Conservation (phyloP, 2,113 vertebrate species). For the Formicarius rufipectus region DNA sequence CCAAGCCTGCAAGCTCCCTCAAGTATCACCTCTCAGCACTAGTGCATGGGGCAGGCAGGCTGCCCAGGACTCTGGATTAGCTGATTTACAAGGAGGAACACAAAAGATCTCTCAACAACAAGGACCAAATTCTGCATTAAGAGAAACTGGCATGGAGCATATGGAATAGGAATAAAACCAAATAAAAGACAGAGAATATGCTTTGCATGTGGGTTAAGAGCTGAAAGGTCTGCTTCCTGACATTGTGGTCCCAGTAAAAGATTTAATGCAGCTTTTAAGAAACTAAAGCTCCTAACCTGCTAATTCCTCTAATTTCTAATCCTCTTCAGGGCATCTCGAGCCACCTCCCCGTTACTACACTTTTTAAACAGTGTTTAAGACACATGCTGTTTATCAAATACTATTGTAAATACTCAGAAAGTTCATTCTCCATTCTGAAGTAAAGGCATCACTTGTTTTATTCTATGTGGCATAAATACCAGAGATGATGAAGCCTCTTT, state of each 20-base stretch:
- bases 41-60: background rate
- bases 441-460: background rate
- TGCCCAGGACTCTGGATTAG: background rate
- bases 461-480: background rate
- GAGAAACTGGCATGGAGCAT: background rate
- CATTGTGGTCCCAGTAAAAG: background rate
- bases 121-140: background rate
- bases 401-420: background rate
- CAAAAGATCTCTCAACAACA: background rate
- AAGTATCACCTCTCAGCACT: background rate
- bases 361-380: background rate
- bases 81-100: background rate
- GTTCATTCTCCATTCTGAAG: background rate
- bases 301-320: background rate
- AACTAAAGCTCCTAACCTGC: background rate
- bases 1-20: background rate
- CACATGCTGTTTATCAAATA: background rate
- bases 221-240: background rate
- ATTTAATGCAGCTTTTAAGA: background rate
- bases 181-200: background rate
- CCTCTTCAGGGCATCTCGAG: background rate
- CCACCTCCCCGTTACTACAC: background rate
- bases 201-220: background rate
- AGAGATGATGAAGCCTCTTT: background rate
- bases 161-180: background rate